Evolutionary conservation across 2,797 vertebrate species (phyloP), one percentile per base, ranked within the genome.

Genomic region (Manis crassicaudata): DNA sequence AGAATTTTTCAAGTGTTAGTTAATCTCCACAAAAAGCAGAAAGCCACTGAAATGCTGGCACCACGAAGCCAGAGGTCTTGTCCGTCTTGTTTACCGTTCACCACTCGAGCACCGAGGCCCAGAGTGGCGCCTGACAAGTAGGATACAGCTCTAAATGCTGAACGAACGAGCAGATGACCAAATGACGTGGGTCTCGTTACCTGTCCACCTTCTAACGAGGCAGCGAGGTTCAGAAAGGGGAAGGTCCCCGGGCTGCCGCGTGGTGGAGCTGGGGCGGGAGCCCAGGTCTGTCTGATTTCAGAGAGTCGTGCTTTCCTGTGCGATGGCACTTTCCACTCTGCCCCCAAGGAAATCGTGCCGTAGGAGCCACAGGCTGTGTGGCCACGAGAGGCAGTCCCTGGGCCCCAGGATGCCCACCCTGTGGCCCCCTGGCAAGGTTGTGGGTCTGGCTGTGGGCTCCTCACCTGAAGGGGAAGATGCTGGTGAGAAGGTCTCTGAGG

Each of bases 281-380:
- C 25, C 32, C 27, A 10, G 18, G 14, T 13, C 58, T 29, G 21
- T 2, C 37, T 58, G 35, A 43, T 23, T 5, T 20, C 89, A 58
- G 5, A 88, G 14, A 68, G 14, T 21, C 27, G 27, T 37, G 50
- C 14, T 85, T 62, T 25, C 35, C 27, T 2, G n/a, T 13, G 21
- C 10, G 43, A 32, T 63, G 2, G 1, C 7, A 73, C 72, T 90
- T 9, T 70, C 58, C 4, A 14, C 79, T 21, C 35, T 3, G 10
- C 3, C 8, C 63, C 52, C 9, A 0, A 0, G 0, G 27, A 4
- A 27, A 14, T 25, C 11, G 4, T 7, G 14, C 32, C 1, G 17
- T 23, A 21, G 25, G 32, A 52, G 67, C 7, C 72, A 25, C 25
- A 29, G 85, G 32, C 27, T 35, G 29, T 11, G 82, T 13, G 29